Percentiles rank a stretch among this genome's conserved stretches.
Conservation (phyloP, 2,113 vertebrate genomes). For the Apaloderma vittatum region DNA sequence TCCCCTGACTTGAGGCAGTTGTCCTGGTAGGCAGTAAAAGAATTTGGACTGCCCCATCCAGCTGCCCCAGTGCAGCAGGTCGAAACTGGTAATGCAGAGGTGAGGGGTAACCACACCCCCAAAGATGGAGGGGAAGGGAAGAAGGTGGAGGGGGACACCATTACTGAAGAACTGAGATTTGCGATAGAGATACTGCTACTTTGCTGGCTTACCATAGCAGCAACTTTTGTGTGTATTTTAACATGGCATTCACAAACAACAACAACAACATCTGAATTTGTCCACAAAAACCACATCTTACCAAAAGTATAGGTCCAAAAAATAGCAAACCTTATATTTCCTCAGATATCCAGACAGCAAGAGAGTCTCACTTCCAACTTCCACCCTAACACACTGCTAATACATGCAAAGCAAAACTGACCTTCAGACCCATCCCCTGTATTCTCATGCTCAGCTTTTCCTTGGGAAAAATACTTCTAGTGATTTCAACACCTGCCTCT, state of each 20-base stretch:
- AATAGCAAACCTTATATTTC: neutral
- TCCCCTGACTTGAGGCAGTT: neutral
- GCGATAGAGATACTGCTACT: neutral
- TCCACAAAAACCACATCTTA: neutral
- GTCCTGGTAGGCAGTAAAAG: neutral
- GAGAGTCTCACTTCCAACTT: neutral
- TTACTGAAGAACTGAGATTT: neutral
- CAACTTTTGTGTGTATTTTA: neutral
- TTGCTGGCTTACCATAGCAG: neutral
- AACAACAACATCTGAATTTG: neutral
- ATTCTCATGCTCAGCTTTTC: neutral
- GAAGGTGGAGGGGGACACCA: neutral
- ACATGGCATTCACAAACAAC: neutral
- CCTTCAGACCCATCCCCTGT: neutral
- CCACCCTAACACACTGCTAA: neutral
- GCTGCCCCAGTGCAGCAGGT: neutral
- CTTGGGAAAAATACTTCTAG: neutral
- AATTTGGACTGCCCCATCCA: neutral
- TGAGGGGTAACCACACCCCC: neutral
- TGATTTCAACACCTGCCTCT: neutral
- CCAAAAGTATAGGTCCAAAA: neutral
- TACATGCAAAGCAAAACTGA: neutral
- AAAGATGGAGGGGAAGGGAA: neutral
- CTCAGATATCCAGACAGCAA: neutral
- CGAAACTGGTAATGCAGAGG: neutral